Conservation (phyloP, 2,113 vertebrate species). For the Perca fluviatilis region DNA sequence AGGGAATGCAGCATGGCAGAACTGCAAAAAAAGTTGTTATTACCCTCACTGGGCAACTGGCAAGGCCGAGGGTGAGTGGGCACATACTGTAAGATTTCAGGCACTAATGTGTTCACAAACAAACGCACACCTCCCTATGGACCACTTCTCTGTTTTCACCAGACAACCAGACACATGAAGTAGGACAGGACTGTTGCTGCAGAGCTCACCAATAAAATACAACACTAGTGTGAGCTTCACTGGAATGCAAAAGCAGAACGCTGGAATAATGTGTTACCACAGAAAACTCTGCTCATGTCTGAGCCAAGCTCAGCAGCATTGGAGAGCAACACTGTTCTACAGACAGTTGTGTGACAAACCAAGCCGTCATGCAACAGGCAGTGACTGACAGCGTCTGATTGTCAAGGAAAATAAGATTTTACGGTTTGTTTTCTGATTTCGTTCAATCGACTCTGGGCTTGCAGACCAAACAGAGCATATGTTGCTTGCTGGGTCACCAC, state of each 20-base stretch:
- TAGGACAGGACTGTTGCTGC: conserved; percentile 53
- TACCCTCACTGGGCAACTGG: conserved; percentile 12
- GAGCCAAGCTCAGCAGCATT: not conserved
- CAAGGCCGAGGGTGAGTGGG: not conserved
- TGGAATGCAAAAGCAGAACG: conserved; percentile 24
- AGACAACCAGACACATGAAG: conserved; percentile 52
- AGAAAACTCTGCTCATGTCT: conserved; percentile 22
- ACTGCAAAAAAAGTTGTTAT: not conserved
- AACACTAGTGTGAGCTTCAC: conserved; percentile 46
- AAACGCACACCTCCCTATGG: conserved; percentile 5
- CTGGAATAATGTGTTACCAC: conserved; percentile 36
- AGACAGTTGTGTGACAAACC: conserved; percentile 46
- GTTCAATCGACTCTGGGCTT: conserved; percentile 19
- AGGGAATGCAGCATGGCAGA: not conserved
- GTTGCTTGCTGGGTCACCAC: conserved; percentile 16
- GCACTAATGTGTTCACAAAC: conserved; percentile 1
- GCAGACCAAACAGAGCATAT: conserved; percentile 15
- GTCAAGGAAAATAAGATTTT: conserved; percentile 50
- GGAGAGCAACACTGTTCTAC: conserved; percentile 3
- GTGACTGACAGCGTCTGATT: conserved; percentile 22
- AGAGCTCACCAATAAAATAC: conserved; percentile 50
- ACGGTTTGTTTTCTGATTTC: conserved; percentile 55
- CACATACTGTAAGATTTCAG: conserved; percentile 3
- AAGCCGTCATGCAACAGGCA: not conserved
- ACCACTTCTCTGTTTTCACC: conserved; percentile 41